These are phyloP conservation scores for Tychaedon coryphoeus DNA, from an alignment of 2,113 vertebrate genomes.

Conservation along the genomic window DNA sequence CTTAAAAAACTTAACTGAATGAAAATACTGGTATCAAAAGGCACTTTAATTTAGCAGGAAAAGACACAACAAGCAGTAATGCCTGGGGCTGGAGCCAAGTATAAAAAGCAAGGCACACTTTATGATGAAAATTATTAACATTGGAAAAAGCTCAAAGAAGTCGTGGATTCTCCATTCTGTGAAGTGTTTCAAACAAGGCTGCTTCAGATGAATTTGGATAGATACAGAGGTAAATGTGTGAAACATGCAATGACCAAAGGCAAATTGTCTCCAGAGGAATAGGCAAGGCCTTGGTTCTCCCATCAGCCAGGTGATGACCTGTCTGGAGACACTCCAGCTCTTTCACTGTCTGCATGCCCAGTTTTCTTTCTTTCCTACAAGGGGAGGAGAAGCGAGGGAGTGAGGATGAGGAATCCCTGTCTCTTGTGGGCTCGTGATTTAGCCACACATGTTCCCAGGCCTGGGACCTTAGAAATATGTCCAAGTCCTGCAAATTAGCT, in stretches of 20 bases:
- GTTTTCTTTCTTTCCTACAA: background rate
- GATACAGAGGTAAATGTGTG: background rate
- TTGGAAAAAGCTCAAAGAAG: background rate
- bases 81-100: background rate
- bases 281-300: background rate
- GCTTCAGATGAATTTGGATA: background rate
- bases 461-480: background rate
- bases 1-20: background rate
- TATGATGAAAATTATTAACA: background rate
- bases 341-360: accelerated
- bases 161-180: background rate
- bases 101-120: background rate
- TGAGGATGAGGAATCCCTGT: background rate
- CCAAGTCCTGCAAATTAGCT: background rate
- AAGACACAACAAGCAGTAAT: background rate
- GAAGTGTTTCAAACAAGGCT: background rate
- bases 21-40: background rate
- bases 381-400: background rate
- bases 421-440: background rate
- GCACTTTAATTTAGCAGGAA: constrained; percentile 2
- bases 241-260: background rate
- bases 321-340: background rate
- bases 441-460: background rate
- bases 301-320: background rate
- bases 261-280: background rate